Evolutionary conservation across 2,888 invertebrate species (phyloP), one percentile per base, ranked within the genome.

Genomic region (Campopleginae sp.): DNA sequence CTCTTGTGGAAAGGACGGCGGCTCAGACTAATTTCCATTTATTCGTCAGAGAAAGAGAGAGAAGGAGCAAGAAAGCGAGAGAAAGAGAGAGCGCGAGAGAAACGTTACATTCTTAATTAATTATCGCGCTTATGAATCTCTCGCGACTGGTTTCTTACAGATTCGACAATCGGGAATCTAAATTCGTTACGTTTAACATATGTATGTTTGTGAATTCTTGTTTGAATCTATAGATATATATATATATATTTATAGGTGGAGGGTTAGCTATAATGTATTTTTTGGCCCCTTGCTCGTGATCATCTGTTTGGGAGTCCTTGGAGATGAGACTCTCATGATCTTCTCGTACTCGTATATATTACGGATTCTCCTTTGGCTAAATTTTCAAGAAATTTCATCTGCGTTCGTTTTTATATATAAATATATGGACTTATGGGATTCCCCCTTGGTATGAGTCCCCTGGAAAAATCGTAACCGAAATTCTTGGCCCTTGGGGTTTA

Each of bases 391-490:
- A 58, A 27, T 27, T 58, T 48, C 33, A 48, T 31, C 54, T 31
- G 6, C 38, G 65, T 65, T 46, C 12, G 38, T 38, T 74, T 1
- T 61, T 63, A 31, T 74, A 19, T 63, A 46, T 31, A 10, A n/a
- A n/a, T 48, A 27, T 33, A n/a, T 51, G 38, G 38, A 38, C 2
- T 48, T 68, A 8, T 46, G 65, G 19, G 44, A 44, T 17, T 78
- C 71, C 80, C 76, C 78, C 70, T 77, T 70, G 76, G 68, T 58
- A 58, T n/a, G n/a, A 48, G 19, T 61, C 27, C 48, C 38, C 72
- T 75, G 58, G 12, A 63, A 27, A 79, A 70, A 33, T 82, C 78
- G 82, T 85, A 92, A 92, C 92, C 89, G 92, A 92, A 91, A 92
- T 90, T 89, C 87, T 80, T 70, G 76, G 74, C 61, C 75, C 72